Conservation (phyloP, 1,140 invertebrate species). For the Halictus rubicundus region DNA sequence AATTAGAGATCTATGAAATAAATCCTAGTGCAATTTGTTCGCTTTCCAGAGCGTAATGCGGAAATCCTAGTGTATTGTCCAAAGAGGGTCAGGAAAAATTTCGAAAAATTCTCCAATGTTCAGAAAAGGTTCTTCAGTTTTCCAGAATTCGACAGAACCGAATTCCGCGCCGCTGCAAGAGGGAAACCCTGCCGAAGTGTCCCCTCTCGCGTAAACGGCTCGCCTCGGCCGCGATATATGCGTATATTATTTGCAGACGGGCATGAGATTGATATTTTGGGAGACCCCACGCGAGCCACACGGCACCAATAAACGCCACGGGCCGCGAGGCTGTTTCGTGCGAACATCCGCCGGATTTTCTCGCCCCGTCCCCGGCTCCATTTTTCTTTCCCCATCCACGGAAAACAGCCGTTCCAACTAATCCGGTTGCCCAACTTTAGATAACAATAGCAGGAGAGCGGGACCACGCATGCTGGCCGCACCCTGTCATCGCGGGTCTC, state of each 20-base stretch:
- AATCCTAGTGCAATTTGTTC: no score
- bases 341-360: slow-evolving; percentile 51
- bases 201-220: slow-evolving; percentile 36
- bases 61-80: no score
- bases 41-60: no score
- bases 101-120: no score
- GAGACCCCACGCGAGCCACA: slow-evolving; percentile 74
- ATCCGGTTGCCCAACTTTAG: slow-evolving; percentile 11
- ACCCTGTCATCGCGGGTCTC: no score
- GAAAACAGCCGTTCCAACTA: slow-evolving; percentile 2
- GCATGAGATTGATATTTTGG: slow-evolving; percentile 77
- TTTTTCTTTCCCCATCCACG: background rate
- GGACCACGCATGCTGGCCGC: background rate
- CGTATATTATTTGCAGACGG: slow-evolving; percentile 64
- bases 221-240: slow-evolving; percentile 55
- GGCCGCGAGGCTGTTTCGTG: slow-evolving; percentile 41
- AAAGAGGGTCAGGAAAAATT: no score
- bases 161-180: background rate
- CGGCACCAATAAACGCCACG: slow-evolving; percentile 73
- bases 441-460: slow-evolving; percentile 1
- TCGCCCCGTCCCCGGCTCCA: background rate
- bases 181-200: slow-evolving; percentile 1
- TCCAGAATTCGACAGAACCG: background rate
- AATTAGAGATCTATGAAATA: no score
- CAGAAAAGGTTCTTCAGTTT: no score